Percentiles rank a stretch among this genome's conserved stretches.
These are phyloP conservation scores for Drosophila nigritarsus DNA, from an alignment of 2,888 invertebrate genomes.

Conservation along the genomic window DNA sequence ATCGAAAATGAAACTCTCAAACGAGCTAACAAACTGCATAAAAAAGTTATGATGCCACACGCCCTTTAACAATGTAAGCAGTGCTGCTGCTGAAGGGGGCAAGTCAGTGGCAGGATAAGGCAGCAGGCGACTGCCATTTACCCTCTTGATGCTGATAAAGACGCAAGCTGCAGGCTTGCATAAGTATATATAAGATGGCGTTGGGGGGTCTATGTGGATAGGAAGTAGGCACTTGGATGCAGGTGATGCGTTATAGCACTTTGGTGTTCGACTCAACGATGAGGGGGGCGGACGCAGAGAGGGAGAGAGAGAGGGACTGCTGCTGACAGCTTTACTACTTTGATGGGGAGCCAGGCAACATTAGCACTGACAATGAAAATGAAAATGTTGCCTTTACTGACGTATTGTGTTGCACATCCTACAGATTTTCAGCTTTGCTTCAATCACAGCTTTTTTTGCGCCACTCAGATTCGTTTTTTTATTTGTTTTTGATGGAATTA, in stretches of 20 bases:
- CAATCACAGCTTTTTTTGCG: slow-evolving; percentile 38
- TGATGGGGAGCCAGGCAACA: slow-evolving; percentile 27
- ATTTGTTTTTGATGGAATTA: background rate
- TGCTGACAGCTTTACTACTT: slow-evolving; percentile 17
- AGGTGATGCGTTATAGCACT: slow-evolving; percentile 37
- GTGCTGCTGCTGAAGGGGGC: background rate
- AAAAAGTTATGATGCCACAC: background rate
- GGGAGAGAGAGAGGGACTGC: background rate
- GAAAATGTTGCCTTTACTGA: slow-evolving; percentile 23
- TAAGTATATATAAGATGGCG: background rate
- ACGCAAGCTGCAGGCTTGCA: slow-evolving; percentile 9
- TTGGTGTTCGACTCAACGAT: slow-evolving; percentile 1
- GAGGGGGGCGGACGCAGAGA: background rate
- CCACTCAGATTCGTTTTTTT: slow-evolving; percentile 19
- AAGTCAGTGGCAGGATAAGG: slow-evolving; percentile 13
- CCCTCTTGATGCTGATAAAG: slow-evolving; percentile 29
- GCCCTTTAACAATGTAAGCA: background rate
- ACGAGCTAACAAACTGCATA: slow-evolving; percentile 2
- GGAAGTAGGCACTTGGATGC: slow-evolving; percentile 26
- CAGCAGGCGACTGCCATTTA: slow-evolving; percentile 8
- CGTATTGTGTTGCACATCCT: background rate
- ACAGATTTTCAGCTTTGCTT: slow-evolving; percentile 9
- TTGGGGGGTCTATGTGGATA: background rate
- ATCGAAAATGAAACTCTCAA: background rate
- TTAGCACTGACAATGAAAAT: slow-evolving; percentile 57